Conservation (phyloP, 2,113 vertebrate species). For the Triplophysa tibetana region DNA sequence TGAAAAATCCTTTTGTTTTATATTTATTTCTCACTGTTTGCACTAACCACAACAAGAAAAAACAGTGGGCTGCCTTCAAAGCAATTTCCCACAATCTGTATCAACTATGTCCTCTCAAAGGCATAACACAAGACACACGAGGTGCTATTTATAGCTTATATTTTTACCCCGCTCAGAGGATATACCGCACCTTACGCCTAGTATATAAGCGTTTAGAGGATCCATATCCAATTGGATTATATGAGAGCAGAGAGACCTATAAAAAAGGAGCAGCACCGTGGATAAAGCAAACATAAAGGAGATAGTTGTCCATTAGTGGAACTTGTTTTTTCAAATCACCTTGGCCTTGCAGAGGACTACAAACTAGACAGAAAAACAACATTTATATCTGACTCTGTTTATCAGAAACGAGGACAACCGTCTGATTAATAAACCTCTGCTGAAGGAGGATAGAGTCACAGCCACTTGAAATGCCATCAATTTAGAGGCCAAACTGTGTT, state of each 20-base stretch:
- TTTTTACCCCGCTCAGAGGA: neutral
- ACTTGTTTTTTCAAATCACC: neutral
- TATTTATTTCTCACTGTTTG: neutral
- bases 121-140: neutral
- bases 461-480: neutral
- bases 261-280: neutral
- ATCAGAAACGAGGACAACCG: neutral
- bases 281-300: neutral
- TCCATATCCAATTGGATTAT: neutral
- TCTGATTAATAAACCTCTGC: neutral
- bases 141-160: slow-evolving; percentile 1
- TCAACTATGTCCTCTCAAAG: neutral
- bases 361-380: neutral
- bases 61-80: neutral
- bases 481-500: neutral
- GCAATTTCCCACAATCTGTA: neutral
- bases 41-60: neutral
- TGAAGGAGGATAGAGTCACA: neutral
- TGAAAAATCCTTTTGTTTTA: neutral
- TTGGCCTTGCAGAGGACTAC: neutral
- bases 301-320: neutral
- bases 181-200: neutral
- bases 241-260: neutral
- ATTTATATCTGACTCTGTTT: neutral
- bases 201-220: neutral